Evolutionary conservation across 2,797 vertebrate genomes (phyloP).

Genomic region (Hydrocynus forskahlii): DNA sequence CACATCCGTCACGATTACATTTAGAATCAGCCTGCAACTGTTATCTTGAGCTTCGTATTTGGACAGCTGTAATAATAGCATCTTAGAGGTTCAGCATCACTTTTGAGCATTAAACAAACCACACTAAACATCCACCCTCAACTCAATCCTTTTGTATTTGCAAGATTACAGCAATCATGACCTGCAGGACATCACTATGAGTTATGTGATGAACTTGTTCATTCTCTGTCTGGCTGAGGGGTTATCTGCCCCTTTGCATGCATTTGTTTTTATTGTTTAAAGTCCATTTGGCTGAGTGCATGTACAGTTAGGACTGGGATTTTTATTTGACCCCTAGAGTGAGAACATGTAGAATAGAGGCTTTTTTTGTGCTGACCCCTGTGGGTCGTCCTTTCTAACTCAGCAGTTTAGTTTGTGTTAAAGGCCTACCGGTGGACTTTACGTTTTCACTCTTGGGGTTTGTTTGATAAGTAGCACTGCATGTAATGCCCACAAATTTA

Average conservation of each 20-base stretch:
- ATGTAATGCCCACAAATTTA: constrained; percentile 80
- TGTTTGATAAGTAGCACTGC: constrained; percentile 76
- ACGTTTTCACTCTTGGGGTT: constrained; percentile 79
- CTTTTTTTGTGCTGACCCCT: background rate
- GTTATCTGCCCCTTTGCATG: background rate
- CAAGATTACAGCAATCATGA: background rate
- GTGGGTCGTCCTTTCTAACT: constrained; percentile 59
- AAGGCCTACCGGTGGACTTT: constrained; percentile 79
- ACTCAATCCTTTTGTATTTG: background rate
- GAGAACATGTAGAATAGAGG: background rate
- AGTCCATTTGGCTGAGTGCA: background rate
- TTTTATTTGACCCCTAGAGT: background rate
- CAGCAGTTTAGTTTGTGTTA: constrained; percentile 76
- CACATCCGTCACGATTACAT: constrained; percentile 60
- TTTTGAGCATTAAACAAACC: constrained; percentile 5
- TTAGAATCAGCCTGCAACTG: constrained; percentile 41
- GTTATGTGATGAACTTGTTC: background rate
- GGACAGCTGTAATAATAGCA: constrained; percentile 15
- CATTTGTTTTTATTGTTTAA: background rate
- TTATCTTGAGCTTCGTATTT: constrained; percentile 28
- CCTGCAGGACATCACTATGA: background rate
- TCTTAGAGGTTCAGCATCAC: constrained; percentile 5
- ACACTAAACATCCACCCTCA: background rate
- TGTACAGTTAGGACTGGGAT: background rate
- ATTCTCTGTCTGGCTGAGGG: background rate